Evolutionary conservation across 2,797 vertebrate genomes (phyloP).

Genomic region (Xenopus petersii): DNA sequence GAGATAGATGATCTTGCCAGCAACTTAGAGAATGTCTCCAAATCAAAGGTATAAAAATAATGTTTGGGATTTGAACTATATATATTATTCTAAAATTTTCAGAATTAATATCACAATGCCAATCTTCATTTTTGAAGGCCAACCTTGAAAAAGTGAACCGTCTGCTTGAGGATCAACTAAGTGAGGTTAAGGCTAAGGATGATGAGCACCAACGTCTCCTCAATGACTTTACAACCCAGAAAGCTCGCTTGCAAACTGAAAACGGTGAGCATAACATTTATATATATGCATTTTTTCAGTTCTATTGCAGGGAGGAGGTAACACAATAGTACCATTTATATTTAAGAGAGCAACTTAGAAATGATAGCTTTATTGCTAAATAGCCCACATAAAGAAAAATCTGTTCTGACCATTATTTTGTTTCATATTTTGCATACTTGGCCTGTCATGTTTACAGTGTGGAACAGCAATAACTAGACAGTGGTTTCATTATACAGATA

Average conservation of each 20-base stretch:
- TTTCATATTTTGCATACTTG: too few relatives aligned
- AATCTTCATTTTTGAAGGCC: constrained; percentile 49
- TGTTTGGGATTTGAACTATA: background rate
- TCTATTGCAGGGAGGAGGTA: background rate
- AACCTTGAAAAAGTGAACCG: constrained; percentile 67
- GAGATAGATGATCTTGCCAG: constrained; percentile 56
- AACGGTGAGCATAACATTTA: constrained; percentile 56
- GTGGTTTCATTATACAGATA: too few relatives aligned
- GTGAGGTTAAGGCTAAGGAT: constrained; percentile 66
- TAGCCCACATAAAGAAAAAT: too few relatives aligned
- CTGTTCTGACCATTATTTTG: too few relatives aligned
- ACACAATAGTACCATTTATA: too few relatives aligned
- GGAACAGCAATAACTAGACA: too few relatives aligned
- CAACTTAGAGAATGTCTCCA: constrained; percentile 51
- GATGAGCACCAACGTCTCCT: constrained; percentile 55
- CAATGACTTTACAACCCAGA: constrained; percentile 63
- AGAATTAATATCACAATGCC: background rate
- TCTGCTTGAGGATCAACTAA: constrained; percentile 68
- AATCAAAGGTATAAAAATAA: constrained; percentile 65
- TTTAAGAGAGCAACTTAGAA: too few relatives aligned
- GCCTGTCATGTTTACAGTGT: too few relatives aligned
- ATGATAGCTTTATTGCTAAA: too few relatives aligned
- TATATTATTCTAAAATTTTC: background rate
- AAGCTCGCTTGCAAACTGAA: constrained; percentile 63
- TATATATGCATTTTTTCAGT: background rate